Conservation (phyloP, 2,797 vertebrate genomes). For the Spea hammondii region DNA sequence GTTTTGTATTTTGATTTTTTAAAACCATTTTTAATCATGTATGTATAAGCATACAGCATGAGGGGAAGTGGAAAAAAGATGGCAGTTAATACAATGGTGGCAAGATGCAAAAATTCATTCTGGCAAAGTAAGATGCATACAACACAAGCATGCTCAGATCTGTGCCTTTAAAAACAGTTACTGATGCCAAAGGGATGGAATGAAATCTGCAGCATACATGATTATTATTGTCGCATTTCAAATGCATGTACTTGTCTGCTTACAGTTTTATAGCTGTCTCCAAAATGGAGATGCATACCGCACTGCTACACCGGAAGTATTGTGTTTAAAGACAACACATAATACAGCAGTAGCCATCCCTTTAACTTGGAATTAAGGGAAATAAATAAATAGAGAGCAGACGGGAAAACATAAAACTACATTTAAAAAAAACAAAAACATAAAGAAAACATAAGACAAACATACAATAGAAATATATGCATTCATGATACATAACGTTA, state of each 20-base stretch:
- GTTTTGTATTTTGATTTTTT: constrained; percentile 58
- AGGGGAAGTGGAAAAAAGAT: constrained; percentile 63
- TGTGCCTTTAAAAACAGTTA: constrained; percentile 59
- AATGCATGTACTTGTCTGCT: constrained; percentile 55
- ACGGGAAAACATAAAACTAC: constrained; percentile 9
- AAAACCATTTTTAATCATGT: constrained; percentile 65
- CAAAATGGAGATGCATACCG: constrained; percentile 55
- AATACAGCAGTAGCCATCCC: constrained; percentile 52
- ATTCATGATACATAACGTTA: constrained; percentile 47
- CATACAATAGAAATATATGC: constrained; percentile 56
- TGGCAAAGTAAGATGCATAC: constrained; percentile 63
- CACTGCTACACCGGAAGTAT: constrained; percentile 51
- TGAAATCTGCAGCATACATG: constrained; percentile 60
- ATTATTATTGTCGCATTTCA: constrained; percentile 62
- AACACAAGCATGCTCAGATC: constrained; percentile 63
- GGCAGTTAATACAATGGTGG: constrained; percentile 57
- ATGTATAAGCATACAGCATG: constrained; percentile 56
- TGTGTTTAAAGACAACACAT: constrained; percentile 40
- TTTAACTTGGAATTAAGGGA: constrained; percentile 51
- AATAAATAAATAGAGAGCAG: constrained; percentile 41
- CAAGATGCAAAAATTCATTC: constrained; percentile 64
- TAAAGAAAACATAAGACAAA: constrained; percentile 28
- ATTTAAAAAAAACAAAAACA: constrained; percentile 21
- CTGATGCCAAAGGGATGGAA: constrained; percentile 54
- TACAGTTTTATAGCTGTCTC: constrained; percentile 54